These are phyloP conservation scores for Onthophagus sagittarius DNA, from an alignment of 2,888 invertebrate genomes.

Conservation along the genomic window DNA sequence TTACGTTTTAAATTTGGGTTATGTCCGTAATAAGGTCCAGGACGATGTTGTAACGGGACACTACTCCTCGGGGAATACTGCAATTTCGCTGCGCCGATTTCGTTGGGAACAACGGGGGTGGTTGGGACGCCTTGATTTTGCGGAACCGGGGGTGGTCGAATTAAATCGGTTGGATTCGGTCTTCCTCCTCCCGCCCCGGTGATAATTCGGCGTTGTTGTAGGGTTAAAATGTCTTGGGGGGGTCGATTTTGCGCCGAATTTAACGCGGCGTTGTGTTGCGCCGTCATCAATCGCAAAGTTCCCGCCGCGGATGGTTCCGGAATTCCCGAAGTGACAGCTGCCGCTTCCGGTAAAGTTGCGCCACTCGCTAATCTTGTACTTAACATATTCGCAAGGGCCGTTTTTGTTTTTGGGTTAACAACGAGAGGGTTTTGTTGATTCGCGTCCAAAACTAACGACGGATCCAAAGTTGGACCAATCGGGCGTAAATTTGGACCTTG, in stretches of 20 bases:
- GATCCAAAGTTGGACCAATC: slow-evolving; percentile 14
- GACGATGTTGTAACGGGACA: slow-evolving; percentile 53
- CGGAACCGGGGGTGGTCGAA: slow-evolving; percentile 47
- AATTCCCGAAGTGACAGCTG: slow-evolving; percentile 27
- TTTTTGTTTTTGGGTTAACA: slow-evolving; percentile 88
- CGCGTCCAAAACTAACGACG: neutral
- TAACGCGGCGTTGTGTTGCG: slow-evolving; percentile 68
- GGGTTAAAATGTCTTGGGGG: slow-evolving; percentile 54
- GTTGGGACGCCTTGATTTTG: slow-evolving; percentile 35
- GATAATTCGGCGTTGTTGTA: slow-evolving; percentile 51
- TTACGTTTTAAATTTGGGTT: slow-evolving; percentile 80
- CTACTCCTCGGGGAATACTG: slow-evolving; percentile 45
- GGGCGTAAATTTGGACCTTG: slow-evolving; percentile 21
- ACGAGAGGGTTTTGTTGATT: slow-evolving; percentile 53
- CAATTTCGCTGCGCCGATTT: slow-evolving; percentile 35
- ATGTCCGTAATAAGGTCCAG: slow-evolving; percentile 83
- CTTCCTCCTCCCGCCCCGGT: slow-evolving; percentile 44
- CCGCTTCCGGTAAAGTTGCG: slow-evolving; percentile 41
- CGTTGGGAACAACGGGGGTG: slow-evolving; percentile 17
- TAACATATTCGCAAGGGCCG: slow-evolving; percentile 91
- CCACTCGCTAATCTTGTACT: slow-evolving; percentile 70
- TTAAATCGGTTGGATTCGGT: slow-evolving; percentile 32
- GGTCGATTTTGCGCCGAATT: slow-evolving; percentile 44
- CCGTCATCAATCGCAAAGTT: slow-evolving; percentile 73
- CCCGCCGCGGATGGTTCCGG: slow-evolving; percentile 64